Evolutionary conservation across 2,888 invertebrate species (phyloP).

Genomic region (Stomorhina lunata): DNA sequence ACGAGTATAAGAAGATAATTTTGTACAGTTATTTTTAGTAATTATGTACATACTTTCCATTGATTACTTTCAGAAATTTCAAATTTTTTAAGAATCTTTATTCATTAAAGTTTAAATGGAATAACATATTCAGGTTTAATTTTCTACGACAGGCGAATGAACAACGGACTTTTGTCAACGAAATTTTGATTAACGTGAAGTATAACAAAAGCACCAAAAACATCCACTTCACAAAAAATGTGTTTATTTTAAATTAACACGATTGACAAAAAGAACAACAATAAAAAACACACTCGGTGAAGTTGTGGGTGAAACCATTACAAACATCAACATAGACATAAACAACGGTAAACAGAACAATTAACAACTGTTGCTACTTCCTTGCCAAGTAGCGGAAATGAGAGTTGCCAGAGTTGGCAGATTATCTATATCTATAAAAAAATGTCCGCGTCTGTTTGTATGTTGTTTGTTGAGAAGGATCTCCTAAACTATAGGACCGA

Average conservation of each 20-base stretch:
- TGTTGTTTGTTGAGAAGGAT: too few relatives aligned
- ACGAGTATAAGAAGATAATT: too few relatives aligned
- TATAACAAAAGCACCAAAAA: background rate
- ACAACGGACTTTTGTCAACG: background rate
- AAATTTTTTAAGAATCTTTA: too few relatives aligned
- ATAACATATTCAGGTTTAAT: background rate
- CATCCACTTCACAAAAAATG: too few relatives aligned
- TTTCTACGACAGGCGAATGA: background rate
- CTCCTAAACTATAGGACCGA: too few relatives aligned
- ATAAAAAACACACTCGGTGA: too few relatives aligned
- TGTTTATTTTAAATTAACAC: constrained; percentile 41
- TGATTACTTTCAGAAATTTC: too few relatives aligned
- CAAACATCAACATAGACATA: background rate
- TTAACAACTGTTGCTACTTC: constrained; percentile 1
- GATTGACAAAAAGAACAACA: constrained; percentile 7
- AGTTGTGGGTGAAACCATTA: background rate
- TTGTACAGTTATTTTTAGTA: too few relatives aligned
- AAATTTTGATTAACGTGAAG: background rate
- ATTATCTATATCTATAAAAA: too few relatives aligned
- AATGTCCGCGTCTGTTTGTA: too few relatives aligned
- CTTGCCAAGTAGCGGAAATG: background rate
- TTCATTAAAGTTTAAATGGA: background rate
- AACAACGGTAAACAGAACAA: background rate
- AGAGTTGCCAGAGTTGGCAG: background rate
- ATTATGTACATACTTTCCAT: too few relatives aligned